Evolutionary conservation across 2,888 invertebrate genomes (phyloP).

Genomic region (Cephus sareptanus): DNA sequence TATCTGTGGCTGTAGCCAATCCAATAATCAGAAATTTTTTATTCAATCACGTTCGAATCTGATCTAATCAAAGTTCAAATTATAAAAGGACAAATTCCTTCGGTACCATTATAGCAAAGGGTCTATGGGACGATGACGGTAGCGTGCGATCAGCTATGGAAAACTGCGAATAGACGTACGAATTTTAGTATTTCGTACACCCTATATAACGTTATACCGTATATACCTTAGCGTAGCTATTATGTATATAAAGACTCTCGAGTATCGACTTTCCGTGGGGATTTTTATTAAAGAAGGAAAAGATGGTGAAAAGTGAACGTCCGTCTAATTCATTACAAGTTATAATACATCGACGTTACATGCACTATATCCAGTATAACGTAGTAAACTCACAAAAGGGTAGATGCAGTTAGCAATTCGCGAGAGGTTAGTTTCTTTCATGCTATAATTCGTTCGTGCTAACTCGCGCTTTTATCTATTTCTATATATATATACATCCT

Average conservation of each 20-base stretch:
- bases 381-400: background rate
- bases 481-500: background rate
- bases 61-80: background rate
- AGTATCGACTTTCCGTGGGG: background rate
- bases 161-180: background rate
- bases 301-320: background rate
- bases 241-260: background rate
- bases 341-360: background rate
- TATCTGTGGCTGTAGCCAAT: background rate
- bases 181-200: background rate
- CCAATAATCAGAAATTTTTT: background rate
- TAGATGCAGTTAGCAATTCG: background rate
- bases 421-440: background rate
- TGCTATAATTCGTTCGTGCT: background rate
- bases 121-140: background rate
- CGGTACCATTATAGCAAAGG: background rate
- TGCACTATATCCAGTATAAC: background rate
- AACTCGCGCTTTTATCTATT: background rate
- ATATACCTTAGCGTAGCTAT: background rate
- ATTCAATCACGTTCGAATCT: background rate
- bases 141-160: background rate
- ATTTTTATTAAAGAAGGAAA: background rate
- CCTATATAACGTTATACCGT: background rate
- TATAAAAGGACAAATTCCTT: background rate
- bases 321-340: background rate